Conservation (phyloP, 2,797 vertebrate species). For the Sparus aurata region DNA sequence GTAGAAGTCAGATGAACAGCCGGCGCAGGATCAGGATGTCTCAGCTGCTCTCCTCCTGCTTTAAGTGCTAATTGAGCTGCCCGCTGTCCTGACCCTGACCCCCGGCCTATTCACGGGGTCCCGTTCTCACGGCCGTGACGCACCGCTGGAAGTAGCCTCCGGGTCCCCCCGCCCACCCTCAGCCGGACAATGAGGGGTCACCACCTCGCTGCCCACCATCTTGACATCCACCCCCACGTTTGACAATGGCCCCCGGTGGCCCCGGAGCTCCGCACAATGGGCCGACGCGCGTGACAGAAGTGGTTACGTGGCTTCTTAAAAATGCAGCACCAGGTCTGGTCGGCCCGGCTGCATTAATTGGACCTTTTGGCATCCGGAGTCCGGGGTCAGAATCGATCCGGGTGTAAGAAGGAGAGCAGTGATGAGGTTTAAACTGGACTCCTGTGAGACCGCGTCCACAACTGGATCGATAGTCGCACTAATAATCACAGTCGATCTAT, state of each 20-base stretch:
- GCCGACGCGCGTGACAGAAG: slow-evolving; percentile 63
- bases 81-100: slow-evolving; percentile 75
- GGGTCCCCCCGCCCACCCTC: slow-evolving; percentile 54
- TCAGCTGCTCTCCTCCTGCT: slow-evolving; percentile 76
- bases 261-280: slow-evolving; percentile 55
- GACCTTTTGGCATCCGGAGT: slow-evolving; percentile 37
- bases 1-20: slow-evolving; percentile 49
- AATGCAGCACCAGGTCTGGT: slow-evolving; percentile 51
- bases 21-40: slow-evolving; percentile 37
- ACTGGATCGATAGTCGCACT: too few species aligned
- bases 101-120: slow-evolving; percentile 66
- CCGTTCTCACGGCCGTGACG: slow-evolving; percentile 80
- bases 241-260: slow-evolving; percentile 70
- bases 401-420: slow-evolving; percentile 1
- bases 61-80: slow-evolving; percentile 80
- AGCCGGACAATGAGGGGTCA: slow-evolving; percentile 71
- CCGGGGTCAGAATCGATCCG: slow-evolving; percentile 55
- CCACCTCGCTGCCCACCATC: slow-evolving; percentile 73
- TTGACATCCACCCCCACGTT: slow-evolving; percentile 76
- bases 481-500: neutral
- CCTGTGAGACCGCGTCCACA: slow-evolving; percentile 8
- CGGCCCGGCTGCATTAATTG: slow-evolving; percentile 46
- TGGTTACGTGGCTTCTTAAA: slow-evolving; percentile 61
- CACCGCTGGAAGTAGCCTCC: slow-evolving; percentile 72
- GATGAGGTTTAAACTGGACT: slow-evolving; percentile 29